Conservation (phyloP, 30 jellyfish, hydroid and myxozoan genomes). For the Aurelia aurita region DNA sequence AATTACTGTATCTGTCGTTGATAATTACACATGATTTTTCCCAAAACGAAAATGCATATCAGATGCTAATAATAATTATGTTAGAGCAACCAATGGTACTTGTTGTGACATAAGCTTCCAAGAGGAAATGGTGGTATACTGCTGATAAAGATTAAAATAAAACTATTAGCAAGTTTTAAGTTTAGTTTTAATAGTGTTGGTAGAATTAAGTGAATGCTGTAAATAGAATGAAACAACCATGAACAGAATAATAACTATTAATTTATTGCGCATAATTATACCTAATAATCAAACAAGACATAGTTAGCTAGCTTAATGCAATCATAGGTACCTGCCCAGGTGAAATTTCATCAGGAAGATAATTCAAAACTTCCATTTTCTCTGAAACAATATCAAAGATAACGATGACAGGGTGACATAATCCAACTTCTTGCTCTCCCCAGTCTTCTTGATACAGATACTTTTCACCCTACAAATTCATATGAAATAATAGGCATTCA, state of each 20-base stretch:
- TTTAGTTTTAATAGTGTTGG: too few species aligned
- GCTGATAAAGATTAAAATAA: too few species aligned
- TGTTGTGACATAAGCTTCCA: too few species aligned
- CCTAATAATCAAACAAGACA: background rate
- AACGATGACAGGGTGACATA: constrained; percentile 43
- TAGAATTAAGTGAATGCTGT: too few species aligned
- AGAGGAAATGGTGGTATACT: too few species aligned
- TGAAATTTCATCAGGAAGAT: constrained; percentile 31
- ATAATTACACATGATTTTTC: too few species aligned
- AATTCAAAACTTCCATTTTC: constrained; percentile 8
- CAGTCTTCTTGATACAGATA: constrained; percentile 78
- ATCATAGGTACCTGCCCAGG: constrained; percentile 66
- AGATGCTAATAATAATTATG: too few species aligned
- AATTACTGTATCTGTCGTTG: background rate
- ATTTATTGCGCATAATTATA: background rate
- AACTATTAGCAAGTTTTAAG: too few species aligned
- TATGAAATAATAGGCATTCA: background rate
- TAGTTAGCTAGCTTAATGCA: background rate
- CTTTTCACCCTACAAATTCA: constrained; percentile 56
- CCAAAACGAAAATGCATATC: too few species aligned
- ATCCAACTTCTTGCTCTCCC: constrained; percentile 79
- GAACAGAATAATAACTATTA: background rate
- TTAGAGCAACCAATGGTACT: too few species aligned
- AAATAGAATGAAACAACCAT: too few species aligned
- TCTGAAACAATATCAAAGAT: constrained; percentile 19